These are phyloP conservation scores for Tragelaphus imberbis DNA, from an alignment of 2,113 vertebrate genomes.

Conservation along the genomic window DNA sequence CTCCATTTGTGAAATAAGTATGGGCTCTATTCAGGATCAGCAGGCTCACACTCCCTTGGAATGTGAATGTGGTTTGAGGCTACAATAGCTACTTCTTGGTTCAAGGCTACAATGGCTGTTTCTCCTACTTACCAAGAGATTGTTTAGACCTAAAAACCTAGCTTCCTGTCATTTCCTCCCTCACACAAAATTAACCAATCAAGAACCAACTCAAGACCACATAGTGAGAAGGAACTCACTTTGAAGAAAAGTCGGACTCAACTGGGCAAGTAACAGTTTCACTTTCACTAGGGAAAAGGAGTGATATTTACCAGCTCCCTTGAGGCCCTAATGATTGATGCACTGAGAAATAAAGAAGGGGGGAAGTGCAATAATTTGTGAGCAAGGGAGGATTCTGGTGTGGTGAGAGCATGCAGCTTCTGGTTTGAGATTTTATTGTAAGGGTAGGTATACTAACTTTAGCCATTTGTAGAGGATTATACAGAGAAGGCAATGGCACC, in stretches of 20 bases:
- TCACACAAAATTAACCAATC: not conserved
- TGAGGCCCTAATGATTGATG: not conserved
- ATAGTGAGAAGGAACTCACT: not conserved
- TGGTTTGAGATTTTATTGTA: not conserved
- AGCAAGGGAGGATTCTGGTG: not conserved
- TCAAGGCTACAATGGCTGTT: not conserved
- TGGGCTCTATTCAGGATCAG: not conserved
- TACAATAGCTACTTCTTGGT: not conserved
- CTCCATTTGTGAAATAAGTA: not conserved
- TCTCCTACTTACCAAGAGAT: not conserved
- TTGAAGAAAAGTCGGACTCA: not conserved
- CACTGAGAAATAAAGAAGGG: not conserved
- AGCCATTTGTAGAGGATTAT: not conserved
- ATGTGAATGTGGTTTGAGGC: not conserved
- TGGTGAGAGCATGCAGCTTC: not conserved
- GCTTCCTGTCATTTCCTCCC: not conserved
- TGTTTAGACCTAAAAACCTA: not conserved
- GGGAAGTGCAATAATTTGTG: not conserved
- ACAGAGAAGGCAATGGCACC: no score
- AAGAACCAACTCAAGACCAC: not conserved
- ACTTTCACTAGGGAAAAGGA: not conserved
- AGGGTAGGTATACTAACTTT: not conserved
- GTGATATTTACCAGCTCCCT: not conserved
- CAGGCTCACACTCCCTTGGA: not conserved
- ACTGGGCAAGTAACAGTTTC: not conserved